Percentiles rank a stretch among this genome's conserved stretches.
Conservation (phyloP, 2,888 invertebrate genomes). For the Lutraria lutraria region DNA sequence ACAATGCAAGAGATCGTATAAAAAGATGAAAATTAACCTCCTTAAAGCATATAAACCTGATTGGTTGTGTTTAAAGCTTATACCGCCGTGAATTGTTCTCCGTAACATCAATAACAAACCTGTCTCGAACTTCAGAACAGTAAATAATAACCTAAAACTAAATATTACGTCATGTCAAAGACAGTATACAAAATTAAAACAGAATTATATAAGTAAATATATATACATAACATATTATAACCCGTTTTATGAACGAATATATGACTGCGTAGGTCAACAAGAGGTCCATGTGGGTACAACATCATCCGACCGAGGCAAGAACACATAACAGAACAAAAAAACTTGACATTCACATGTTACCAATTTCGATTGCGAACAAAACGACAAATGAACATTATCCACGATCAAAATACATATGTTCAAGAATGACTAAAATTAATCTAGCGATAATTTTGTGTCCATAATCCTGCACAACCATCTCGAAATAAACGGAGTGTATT, state of each 20-base stretch:
- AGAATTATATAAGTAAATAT: not conserved
- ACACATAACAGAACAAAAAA: too few species aligned
- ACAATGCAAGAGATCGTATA: slow-evolving; percentile 46
- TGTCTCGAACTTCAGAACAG: not conserved
- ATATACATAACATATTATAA: not conserved
- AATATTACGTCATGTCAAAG: not conserved
- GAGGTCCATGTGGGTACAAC: too few species aligned
- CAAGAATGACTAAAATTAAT: too few species aligned
- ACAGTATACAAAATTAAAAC: not conserved
- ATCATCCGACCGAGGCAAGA: too few species aligned
- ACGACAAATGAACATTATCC: too few species aligned
- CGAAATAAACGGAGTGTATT: too few species aligned
- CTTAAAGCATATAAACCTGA: slow-evolving; percentile 39
- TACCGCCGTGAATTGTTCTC: not conserved
- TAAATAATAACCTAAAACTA: not conserved
- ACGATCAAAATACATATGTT: too few species aligned
- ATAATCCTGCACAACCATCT: too few species aligned
- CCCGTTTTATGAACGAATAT: not conserved
- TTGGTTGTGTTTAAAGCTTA: slow-evolving; percentile 7
- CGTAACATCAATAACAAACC: not conserved
- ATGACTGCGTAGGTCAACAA: too few species aligned
- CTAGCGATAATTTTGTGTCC: too few species aligned
- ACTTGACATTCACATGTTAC: too few species aligned
- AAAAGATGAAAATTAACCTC: slow-evolving; percentile 39
- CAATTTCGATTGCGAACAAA: too few species aligned